Conservation (phyloP, 1,140 invertebrate genomes). For the Drosophila nikananu region DNA sequence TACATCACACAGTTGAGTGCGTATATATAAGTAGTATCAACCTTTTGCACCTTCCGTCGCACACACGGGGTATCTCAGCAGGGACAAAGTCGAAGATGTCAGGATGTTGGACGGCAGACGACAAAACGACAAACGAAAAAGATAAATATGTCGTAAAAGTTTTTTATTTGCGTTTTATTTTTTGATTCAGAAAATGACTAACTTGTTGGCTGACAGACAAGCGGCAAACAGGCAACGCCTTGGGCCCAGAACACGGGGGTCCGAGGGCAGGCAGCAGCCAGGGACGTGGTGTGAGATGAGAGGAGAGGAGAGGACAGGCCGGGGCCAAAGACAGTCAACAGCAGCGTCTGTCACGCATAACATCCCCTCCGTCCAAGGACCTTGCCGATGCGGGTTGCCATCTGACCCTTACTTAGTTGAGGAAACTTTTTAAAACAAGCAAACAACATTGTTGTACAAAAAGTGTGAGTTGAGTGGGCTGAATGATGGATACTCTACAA, state of each 20-base stretch:
- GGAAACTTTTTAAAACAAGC: conserved; percentile 48
- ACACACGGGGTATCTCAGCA: conserved; percentile 18
- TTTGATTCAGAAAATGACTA: conserved; percentile 81
- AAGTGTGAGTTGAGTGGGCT: not conserved
- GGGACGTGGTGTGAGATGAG: not conserved
- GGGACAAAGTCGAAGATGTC: conserved; percentile 38
- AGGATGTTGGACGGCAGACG: conserved; percentile 31
- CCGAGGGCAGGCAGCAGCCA: conserved; percentile 17
- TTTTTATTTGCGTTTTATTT: conserved; percentile 81
- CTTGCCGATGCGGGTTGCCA: conserved; percentile 26
- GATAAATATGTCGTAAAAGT: conserved; percentile 82
- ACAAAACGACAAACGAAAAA: conserved; percentile 55
- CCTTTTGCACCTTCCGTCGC: conserved; percentile 65
- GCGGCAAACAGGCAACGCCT: conserved; percentile 51
- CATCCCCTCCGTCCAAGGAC: conserved; percentile 44
- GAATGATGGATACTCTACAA: conserved; percentile 18
- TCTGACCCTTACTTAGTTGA: conserved; percentile 47
- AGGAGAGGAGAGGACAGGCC: not conserved
- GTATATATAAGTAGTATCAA: conserved; percentile 50
- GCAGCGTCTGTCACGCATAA: conserved; percentile 75
- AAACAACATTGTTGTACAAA: conserved; percentile 11
- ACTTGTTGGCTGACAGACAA: conserved; percentile 73
- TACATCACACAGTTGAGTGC: conserved; percentile 71
- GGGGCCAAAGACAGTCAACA: conserved; percentile 46
- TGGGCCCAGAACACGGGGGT: conserved; percentile 27